Conservation (phyloP, 2,888 invertebrate genomes). For the Agonopterix subpropinquella region DNA sequence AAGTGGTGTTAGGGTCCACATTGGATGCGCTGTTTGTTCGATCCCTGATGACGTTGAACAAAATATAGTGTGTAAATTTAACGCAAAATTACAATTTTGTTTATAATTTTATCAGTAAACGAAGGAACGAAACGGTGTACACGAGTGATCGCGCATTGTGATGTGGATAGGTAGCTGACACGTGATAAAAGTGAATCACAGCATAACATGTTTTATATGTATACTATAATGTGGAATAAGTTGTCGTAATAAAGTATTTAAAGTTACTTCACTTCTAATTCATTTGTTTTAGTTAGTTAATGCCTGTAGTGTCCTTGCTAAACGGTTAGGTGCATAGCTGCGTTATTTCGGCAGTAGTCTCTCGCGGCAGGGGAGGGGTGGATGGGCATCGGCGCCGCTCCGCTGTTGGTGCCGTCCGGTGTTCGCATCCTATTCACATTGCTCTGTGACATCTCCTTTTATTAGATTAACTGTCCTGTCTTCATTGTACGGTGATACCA, state of each 20-base stretch:
- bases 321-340: conserved; percentile 1
- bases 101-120: conserved; percentile 52
- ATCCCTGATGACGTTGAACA: conserved; percentile 66
- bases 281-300: conserved; percentile 59
- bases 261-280: conserved; percentile 67
- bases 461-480: conserved; percentile 21
- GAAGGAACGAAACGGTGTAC: conserved; percentile 44
- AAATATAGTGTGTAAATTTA: conserved; percentile 70
- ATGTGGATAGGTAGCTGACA: conserved; percentile 73
- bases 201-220: conserved; percentile 73
- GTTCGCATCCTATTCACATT: conserved; percentile 53
- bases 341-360: not conserved
- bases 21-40: conserved; percentile 52
- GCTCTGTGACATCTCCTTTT: conserved; percentile 35
- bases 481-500: conserved; percentile 28
- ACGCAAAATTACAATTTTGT: conserved; percentile 66
- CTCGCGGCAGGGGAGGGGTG: not conserved
- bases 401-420: conserved; percentile 6
- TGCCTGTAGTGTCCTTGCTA: conserved; percentile 39
- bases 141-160: conserved; percentile 66
- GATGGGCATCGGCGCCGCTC: conserved; percentile 5
- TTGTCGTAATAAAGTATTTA: conserved; percentile 76
- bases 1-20: conserved; percentile 37
- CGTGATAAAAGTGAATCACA: conserved; percentile 71
- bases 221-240: conserved; percentile 73